Conservation (phyloP, 1,140 invertebrate genomes). For the Drosophila sechellia region DNA sequence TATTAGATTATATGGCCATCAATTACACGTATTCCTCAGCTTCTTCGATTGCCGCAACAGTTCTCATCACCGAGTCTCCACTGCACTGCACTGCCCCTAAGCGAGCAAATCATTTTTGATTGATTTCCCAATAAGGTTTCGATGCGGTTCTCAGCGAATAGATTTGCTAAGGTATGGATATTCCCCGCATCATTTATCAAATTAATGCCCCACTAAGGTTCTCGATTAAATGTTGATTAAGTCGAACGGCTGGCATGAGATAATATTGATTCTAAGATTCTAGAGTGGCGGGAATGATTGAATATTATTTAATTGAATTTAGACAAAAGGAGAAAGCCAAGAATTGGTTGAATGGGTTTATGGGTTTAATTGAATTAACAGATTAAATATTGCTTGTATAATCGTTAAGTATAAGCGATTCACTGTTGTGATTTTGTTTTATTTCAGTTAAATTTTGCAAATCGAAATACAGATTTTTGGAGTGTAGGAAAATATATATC, state of each 20-base stretch:
- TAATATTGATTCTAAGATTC: constrained; percentile 4
- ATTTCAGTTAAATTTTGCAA: not conserved
- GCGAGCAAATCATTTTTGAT: constrained; percentile 28
- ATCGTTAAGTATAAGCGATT: not conserved
- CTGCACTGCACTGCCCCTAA: not conserved
- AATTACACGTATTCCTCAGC: constrained; percentile 15
- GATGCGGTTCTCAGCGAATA: constrained; percentile 1
- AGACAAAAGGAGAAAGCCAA: not conserved
- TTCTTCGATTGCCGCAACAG: not conserved
- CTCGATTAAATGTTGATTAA: constrained; percentile 2
- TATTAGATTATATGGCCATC: constrained; percentile 19
- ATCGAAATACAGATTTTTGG: not conserved
- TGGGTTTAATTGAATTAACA: not conserved
- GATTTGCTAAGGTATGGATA: not conserved
- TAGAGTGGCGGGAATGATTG: not conserved
- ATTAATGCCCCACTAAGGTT: no score
- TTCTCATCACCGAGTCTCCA: constrained; percentile 2
- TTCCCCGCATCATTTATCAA: constrained; percentile 6
- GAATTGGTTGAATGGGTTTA: not conserved
- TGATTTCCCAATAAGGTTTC: constrained; percentile 40
- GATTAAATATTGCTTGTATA: not conserved
- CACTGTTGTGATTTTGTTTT: not conserved
- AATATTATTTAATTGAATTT: not conserved
- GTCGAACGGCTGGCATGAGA: not conserved
- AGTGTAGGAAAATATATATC: no score